Base-by-base conservation (phyloP, 37 sponge, comb jelly and placozoan genomes). In the Amphimedon queenslandica region DNA sequence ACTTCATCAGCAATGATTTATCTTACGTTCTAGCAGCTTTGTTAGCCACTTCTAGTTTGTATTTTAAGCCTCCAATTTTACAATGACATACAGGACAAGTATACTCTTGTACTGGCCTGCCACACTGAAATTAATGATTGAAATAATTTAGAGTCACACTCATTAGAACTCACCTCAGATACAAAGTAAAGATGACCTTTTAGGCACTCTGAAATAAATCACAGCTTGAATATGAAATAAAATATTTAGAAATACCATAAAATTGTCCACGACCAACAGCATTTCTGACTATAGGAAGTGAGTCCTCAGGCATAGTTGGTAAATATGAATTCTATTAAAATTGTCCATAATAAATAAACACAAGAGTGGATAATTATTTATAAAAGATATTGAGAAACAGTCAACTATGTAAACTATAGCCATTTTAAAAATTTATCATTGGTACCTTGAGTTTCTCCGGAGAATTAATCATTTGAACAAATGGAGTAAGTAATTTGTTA, bases 101-200 rank as follows among this genome's bases (percentile, higher is more conserved):
- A 1, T 3, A 24, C 38, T 51, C 41, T 37, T 53, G 24, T 29
- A 74, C 34, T 23, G 88, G 79, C 33, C 66, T 30, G 10, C 84
- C 84, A 76, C 84, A 83, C 84, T 83, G 55, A 23, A 33, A 60
- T 0, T 33, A 20, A 20, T 40, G n/a, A 13, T 23, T 27, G 4
- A 67, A 32, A 6, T 34, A 4, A 40, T 23, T 34, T 20, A 31
- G 16, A 23, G 37, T 16, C 8, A 60, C 27, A 25, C 5, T 11
- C 5, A 60, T 60, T 25, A 40, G 37, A 36, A 47, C 77, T 80
- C 56, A 84, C 90, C 58, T 89, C 81, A 40, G 60, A 65, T 36
- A 89, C 72, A 18, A 80, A 76, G 66, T 89, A 89, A 8, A 79
- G 86, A 77, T 90, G 91, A 36, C 91, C 91, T 41, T 56, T 80